Evolutionary conservation across 2,797 vertebrate genomes (phyloP), one percentile per base, ranked within the genome.

Genomic region (Cryptoblepharus egeriae): DNA sequence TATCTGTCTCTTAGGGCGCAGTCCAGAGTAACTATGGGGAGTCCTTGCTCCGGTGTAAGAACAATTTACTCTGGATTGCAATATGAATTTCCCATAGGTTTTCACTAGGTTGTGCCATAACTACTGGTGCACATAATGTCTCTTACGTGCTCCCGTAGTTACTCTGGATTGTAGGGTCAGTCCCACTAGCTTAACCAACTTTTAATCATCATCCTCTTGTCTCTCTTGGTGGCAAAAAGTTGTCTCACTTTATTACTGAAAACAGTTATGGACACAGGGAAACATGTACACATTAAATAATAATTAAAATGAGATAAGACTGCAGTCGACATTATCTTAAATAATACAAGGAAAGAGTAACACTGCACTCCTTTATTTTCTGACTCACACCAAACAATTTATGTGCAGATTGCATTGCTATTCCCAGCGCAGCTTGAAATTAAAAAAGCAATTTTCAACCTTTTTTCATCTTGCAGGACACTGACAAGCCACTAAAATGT

Each of bases 281-380:
- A 18, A 3, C 78, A 49, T n/a, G n/a, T 64, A 57, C 83, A 67
- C 1, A 58, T 74, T 42, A 81, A 67, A 26, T 26, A 28, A 64
- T 72, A 42, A 0, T 70, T 11, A 39, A 85, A 82, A 71, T 26
- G 61, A 75, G 3, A 79, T 1, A 45, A 20, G 39, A 81, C 13
- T 4, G 9, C 65, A 82, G 1, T 58, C 74, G 49, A 58, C 58
- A 5, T 3, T 71, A 18, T 73, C 83, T 83, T 77, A 85, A 80
- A 76, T 68, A 13, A 70, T 42, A 67, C 30, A 13, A 42, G 71
- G 3, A 9, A 58, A 57, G 71, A 73, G 28, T 81, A 16, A 39
- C 70, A 75, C n/a, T 68, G 2, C 16, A 75, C 24, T 2, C 8
- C 1, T 75, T 86, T 49, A 45, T 7, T 77, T 79, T 74, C 28